Percentiles rank a stretch among this genome's conserved stretches.
phyloP scores from a whole-genome alignment of 2,113 vertebrate genomes.

The Crotalus helleri region DNA sequence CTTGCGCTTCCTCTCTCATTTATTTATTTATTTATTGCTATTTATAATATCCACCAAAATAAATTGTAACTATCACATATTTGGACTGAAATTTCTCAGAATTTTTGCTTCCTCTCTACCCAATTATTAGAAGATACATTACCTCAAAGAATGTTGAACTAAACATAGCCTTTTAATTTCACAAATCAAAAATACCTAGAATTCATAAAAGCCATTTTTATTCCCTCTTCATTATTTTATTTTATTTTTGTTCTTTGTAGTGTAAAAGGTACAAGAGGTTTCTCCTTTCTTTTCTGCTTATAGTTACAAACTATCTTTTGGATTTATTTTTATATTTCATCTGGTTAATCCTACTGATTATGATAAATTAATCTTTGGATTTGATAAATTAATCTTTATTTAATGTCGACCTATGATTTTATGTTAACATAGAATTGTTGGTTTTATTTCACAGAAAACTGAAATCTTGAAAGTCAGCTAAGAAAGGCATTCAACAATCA shows the following conservation, averaged over 20 bases:
- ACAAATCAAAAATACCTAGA: neutral
- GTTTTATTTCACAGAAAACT: neutral
- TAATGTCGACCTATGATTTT: neutral
- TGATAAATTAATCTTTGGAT: neutral
- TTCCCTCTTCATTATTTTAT: neutral
- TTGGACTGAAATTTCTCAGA: neutral
- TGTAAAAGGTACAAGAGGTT: neutral
- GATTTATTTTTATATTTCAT: neutral
- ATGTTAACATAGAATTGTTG: neutral
- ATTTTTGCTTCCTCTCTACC: neutral
- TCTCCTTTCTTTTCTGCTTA: neutral
- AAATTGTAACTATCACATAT: neutral
- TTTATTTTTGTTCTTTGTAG: neutral
- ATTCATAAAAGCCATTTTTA: neutral
- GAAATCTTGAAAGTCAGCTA: neutral
- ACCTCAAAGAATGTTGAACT: no score
- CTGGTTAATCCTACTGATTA: neutral
- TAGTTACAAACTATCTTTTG: neutral
- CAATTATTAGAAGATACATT: no score
- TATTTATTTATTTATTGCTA: neutral
- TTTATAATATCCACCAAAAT: neutral
- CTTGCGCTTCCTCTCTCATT: neutral
- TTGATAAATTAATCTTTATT: neutral
- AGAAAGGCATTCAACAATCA: neutral
- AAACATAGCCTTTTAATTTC: neutral